A percentile compares a stretch with the other conserved stretches of the same genome.
Conservation (phyloP, 2,797 vertebrate genomes). For the Prionace glauca region DNA sequence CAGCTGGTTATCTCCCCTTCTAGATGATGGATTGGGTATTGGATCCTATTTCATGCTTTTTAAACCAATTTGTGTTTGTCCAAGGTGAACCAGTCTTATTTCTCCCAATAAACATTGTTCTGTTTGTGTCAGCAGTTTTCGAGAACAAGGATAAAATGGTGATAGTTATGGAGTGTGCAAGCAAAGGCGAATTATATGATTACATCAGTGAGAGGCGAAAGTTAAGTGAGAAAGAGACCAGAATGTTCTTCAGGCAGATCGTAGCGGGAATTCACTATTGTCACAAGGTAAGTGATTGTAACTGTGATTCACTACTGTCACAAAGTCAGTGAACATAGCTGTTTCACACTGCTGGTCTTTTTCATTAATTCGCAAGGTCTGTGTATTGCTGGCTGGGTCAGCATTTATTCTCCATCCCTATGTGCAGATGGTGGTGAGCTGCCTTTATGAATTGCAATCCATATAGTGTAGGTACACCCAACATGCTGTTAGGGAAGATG, state of each 20-base stretch:
- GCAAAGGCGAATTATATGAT: slow-evolving; percentile 94
- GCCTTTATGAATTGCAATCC: too few relatives aligned
- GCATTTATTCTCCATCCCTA: too few relatives aligned
- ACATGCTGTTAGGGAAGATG: too few relatives aligned
- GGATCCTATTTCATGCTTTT: background rate
- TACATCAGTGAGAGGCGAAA: slow-evolving; percentile 93
- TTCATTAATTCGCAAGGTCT: too few relatives aligned
- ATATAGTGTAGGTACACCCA: too few relatives aligned
- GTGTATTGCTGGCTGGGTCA: too few relatives aligned
- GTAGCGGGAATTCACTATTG: slow-evolving; percentile 96
- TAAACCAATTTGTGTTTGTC: background rate
- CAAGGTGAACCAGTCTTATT: background rate
- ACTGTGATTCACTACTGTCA: slow-evolving; percentile 96
- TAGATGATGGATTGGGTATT: background rate
- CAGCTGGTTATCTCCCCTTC: background rate
- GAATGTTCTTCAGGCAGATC: slow-evolving; percentile 96
- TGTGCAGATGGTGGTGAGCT: too few relatives aligned
- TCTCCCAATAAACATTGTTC: background rate
- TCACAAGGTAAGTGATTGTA: slow-evolving; percentile 91
- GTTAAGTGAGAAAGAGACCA: slow-evolving; percentile 84
- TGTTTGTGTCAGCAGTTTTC: slow-evolving; percentile 70
- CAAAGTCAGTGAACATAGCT: slow-evolving; percentile 67
- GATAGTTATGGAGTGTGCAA: slow-evolving; percentile 98
- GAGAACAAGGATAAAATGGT: slow-evolving; percentile 99
- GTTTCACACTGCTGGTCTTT: too few relatives aligned